phyloP scores from a whole-genome alignment of 1,140 invertebrate genomes.

The Drosophila lini region DNA sequence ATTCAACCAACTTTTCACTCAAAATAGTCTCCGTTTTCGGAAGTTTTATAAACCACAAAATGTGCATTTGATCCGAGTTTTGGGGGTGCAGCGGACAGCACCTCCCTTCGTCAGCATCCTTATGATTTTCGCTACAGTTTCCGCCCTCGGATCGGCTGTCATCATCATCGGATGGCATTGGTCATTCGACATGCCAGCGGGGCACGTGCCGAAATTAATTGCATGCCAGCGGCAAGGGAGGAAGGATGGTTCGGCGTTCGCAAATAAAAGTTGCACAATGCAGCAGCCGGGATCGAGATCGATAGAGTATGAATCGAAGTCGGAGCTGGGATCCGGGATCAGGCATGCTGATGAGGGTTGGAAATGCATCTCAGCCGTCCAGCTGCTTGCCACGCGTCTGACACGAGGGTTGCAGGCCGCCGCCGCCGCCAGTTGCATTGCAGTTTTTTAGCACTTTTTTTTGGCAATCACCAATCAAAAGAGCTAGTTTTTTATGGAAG shows the following conservation, averaged over 20 bases:
- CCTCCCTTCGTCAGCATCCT: constrained; percentile 1
- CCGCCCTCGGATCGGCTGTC: constrained; percentile 53
- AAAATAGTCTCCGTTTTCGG: not conserved
- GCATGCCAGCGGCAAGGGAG: constrained; percentile 16
- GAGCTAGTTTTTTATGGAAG: constrained; percentile 47
- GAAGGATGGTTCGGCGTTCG: constrained; percentile 14
- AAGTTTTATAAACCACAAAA: constrained; percentile 20
- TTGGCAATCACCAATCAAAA: constrained; percentile 60
- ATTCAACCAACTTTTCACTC: not conserved
- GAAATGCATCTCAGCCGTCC: constrained; percentile 15
- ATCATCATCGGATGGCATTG: constrained; percentile 57
- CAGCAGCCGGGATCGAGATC: not conserved
- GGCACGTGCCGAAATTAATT: constrained; percentile 53
- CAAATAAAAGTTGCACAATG: constrained; percentile 45
- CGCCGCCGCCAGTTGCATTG: constrained; percentile 32
- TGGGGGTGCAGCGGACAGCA: constrained; percentile 2
- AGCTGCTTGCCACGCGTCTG: constrained; percentile 38
- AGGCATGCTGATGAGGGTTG: constrained; percentile 18
- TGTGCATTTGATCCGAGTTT: constrained; percentile 11
- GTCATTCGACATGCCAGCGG: constrained; percentile 53
- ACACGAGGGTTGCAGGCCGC: constrained; percentile 27
- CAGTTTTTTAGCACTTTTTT: constrained; percentile 70
- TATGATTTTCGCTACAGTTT: constrained; percentile 28
- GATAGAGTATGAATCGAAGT: not conserved
- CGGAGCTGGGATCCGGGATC: not conserved